Conservation (phyloP, 2,888 invertebrate species). For the Mythimna albipuncta region DNA sequence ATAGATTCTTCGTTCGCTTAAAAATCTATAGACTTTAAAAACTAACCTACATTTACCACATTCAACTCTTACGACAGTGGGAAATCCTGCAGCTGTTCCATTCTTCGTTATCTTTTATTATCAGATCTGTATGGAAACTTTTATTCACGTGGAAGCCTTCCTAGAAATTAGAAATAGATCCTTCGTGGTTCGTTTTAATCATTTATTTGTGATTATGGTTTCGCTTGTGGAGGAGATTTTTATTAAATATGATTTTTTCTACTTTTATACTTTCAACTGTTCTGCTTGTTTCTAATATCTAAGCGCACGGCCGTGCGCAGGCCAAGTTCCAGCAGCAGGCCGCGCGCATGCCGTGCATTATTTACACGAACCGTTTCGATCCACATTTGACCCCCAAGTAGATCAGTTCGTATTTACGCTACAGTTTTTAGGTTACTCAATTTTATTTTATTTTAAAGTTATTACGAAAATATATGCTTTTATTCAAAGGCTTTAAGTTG, state of each 20-base stretch:
- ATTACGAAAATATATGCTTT: no score
- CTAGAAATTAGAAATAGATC: constrained; percentile 11
- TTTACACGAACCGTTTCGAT: no score
- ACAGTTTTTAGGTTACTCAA: no score
- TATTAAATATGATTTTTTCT: background rate
- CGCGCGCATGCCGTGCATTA: no score
- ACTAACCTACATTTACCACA: constrained; percentile 7
- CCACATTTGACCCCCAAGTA: no score
- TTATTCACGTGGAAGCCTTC: constrained; percentile 2
- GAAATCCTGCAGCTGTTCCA: constrained; percentile 30
- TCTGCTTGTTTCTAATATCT: no score
- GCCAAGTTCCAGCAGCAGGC: no score
- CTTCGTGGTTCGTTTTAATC: background rate
- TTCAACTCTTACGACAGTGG: constrained; percentile 10
- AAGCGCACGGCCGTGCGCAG: no score
- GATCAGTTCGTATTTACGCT: no score
- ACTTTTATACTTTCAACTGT: no score
- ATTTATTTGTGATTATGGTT: background rate
- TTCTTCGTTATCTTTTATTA: constrained; percentile 21
- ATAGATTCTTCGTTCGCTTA: background rate
- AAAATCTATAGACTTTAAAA: background rate
- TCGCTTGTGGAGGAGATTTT: background rate
- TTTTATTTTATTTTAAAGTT: no score
- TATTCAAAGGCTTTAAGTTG: no score
- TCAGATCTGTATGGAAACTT: constrained; percentile 26